Evolutionary conservation across 1,140 invertebrate species (phyloP).

Genomic region (Pararge aegeria): DNA sequence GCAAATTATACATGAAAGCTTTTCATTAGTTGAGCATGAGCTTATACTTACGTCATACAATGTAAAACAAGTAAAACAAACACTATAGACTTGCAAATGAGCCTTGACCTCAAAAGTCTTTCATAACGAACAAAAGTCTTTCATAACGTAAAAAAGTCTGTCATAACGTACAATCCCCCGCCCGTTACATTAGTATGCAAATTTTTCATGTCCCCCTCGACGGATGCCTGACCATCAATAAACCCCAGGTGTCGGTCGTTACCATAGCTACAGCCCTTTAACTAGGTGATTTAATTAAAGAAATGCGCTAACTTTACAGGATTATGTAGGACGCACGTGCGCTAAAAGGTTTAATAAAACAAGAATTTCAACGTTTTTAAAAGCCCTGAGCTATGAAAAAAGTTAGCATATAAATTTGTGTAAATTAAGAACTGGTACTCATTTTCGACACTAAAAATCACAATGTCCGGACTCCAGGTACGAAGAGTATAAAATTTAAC

Average conservation of each 20-base stretch:
- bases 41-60: background rate
- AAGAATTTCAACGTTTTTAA: background rate
- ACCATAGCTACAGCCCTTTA: conserved; percentile 30
- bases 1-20: too few species aligned
- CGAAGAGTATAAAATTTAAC: too few species aligned
- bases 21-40: too few species aligned
- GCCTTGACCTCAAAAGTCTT: too few species aligned
- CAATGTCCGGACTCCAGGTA: too few species aligned
- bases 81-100: background rate
- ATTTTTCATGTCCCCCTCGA: conserved; percentile 47
- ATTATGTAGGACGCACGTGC: conserved; percentile 1
- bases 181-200: conserved; percentile 55
- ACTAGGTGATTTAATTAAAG: conserved; percentile 3
- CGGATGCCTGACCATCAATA: conserved; percentile 47
- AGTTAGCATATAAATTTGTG: background rate
- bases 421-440: too few species aligned
- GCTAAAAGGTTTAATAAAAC: background rate
- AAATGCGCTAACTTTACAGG: conserved; percentile 1
- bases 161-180: conserved; percentile 27
- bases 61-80: background rate
- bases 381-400: background rate
- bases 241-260: conserved; percentile 49
- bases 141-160: conserved; percentile 20
- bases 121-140: background rate
- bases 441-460: too few species aligned